Base-by-base conservation (phyloP, 2,797 vertebrate species). In the Amblyraja radiata region DNA sequence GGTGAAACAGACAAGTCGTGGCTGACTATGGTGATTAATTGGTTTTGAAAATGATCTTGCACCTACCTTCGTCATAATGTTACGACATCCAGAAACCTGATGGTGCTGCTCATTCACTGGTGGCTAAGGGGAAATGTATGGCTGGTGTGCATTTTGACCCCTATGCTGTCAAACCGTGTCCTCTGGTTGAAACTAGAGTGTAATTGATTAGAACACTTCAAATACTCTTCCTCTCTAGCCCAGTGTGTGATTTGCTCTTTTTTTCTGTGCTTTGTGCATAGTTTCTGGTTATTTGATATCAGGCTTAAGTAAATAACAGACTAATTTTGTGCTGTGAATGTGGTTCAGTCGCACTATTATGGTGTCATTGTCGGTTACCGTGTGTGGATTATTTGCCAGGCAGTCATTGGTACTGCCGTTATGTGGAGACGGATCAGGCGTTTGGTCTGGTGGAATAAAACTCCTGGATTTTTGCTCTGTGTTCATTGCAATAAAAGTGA, bases 11-110 rank as follows among this genome's bases (percentile, higher is more conserved):
- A 36, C 84, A 65, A 65, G 61, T 65, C 14, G 28, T 54, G 63
- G 63, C 84, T 7, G 14, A 61, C 13, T 88, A 65, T 65, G 84
- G 63, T n/a, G 61, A 88, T 65, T 88, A 88, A 65, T 65, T 88
- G 61, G 58, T 88, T 36, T 65, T 88, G 84, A 88, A 88, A 65
- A 88, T 88, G 61, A 88, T 65, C 84, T 88, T 14, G 28, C 84
- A 32, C 84, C 61, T 16, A 88, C n/a, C 84, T 65, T 88, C 32
- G n/a, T 39, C 84, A 65, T n/a, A 32, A n/a, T 21, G 71, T 65
- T 88, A 88, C 58, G 36, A 65, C n/a, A 78, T 65, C 28, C 16
- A 63, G 18, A 88, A 32, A 65, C 25, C n/a, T 32, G 61, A 65
- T 14, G 77, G 14, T 7, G 28, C 61, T 88, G 61, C 28, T n/a